Evolutionary conservation across 1,140 invertebrate species (phyloP), one percentile per base, ranked within the genome.

Genomic region (Parasteatoda tepidariorum): DNA sequence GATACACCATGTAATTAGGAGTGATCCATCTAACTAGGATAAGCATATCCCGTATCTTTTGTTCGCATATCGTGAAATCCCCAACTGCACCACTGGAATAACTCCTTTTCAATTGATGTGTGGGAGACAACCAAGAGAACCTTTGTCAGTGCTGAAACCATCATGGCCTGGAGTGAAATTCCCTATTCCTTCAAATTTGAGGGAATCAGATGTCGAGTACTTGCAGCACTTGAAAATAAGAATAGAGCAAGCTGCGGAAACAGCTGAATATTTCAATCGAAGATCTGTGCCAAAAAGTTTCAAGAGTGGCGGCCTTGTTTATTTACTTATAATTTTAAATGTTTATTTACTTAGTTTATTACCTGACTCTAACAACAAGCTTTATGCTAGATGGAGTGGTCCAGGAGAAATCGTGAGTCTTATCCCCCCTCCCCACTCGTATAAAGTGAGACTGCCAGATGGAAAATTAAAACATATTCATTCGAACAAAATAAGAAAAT

Each of bases 251-350:
- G 24, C 31, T 24, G 38, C 13, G 38, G 28, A 22, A 28, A n/a
- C 38, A 38, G 33, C n/a, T n/a, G 0, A 67, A 22, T 41, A 67
- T 9, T 67, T 67, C 26, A 67, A 67, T 11, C 0, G 31, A 13
- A 31, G 64, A 3, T 22, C 28, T 18, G 31, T 3, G 31, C 0
- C 26, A 7, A 67, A 67, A 67, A 31, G 9, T 4, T 67, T 41
- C 33, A 34, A 67, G 24, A 22, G 1, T 5, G 64, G 33, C 7
- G 7, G 1, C 4, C 18, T 22, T 6, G 64, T 67, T n/a, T 67
- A 38, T 67, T 6, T 68, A 33, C 34, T 68, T 68, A 68, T 41
- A n/a, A n/a, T n/a, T n/a, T n/a, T n/a, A n/a, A n/a, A n/a, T n/a
- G n/a, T n/a, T n/a, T n/a, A n/a, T n/a, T n/a, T n/a, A n/a, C n/a